These are phyloP conservation scores for Phalacrocorax brasilianus DNA, from an alignment of 2,113 vertebrate species.

Conservation along the genomic window DNA sequence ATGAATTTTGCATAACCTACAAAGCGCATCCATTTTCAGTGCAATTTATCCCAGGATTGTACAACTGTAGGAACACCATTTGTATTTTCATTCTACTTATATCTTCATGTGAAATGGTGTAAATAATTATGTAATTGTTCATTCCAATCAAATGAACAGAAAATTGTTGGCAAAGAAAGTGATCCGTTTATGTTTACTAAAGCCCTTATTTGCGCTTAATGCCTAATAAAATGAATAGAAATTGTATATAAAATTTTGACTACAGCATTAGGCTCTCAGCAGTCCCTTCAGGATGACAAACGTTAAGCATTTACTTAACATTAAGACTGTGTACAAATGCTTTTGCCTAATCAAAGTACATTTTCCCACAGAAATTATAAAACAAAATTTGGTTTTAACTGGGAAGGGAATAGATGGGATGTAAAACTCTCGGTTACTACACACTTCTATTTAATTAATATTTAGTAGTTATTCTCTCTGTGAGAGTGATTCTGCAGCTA, in stretches of 20 bases:
- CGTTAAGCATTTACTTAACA: not conserved
- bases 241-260: not conserved
- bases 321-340: not conserved
- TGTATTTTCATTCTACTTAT: not conserved
- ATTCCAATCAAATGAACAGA: not conserved
- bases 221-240: not conserved
- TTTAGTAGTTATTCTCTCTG: not conserved
- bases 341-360: not conserved
- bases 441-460: not conserved
- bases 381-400: not conserved
- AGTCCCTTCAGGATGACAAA: not conserved
- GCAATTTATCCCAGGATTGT: not conserved
- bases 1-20: not conserved
- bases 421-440: not conserved
- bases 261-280: not conserved
- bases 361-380: not conserved
- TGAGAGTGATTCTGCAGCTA: fast-evolving
- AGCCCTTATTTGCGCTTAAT: not conserved
- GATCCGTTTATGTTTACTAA: not conserved
- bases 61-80: not conserved
- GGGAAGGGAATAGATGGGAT: not conserved
- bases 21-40: not conserved
- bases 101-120: not conserved
- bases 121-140: not conserved
- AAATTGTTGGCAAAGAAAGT: not conserved